A percentile compares a stretch with the other conserved stretches of the same genome.
Conservation (phyloP, 2,888 invertebrate genomes). For the Melanotus villosus region DNA sequence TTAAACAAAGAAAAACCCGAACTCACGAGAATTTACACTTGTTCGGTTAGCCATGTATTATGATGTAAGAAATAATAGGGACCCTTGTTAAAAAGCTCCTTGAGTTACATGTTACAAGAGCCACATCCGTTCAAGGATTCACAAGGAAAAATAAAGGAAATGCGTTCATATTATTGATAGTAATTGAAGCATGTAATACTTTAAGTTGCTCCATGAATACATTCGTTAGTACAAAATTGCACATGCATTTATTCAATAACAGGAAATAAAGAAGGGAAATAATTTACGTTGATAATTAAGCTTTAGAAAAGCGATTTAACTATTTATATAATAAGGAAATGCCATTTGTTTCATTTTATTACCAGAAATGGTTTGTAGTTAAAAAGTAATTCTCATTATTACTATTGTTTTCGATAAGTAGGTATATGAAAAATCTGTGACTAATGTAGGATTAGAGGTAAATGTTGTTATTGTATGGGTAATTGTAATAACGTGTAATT, state of each 20-base stretch:
- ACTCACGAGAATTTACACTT: not conserved
- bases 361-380: too few relatives aligned
- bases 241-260: conserved; percentile 1
- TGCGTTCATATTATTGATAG: not conserved
- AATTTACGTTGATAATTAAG: not conserved
- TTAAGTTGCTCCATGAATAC: not conserved
- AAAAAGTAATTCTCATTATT: too few relatives aligned
- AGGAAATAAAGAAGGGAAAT: not conserved
- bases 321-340: too few relatives aligned
- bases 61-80: conserved; percentile 7
- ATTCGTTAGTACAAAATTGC: not conserved
- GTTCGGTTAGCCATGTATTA: not conserved
- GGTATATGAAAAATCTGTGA: too few relatives aligned
- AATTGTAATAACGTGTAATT: too few relatives aligned
- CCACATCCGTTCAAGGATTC: conserved; percentile 8
- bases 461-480: too few relatives aligned
- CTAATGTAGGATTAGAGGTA: too few relatives aligned
- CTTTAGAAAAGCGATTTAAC: too few relatives aligned
- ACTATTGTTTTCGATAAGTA: too few relatives aligned
- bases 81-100: conserved; percentile 15
- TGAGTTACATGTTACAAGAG: conserved; percentile 12
- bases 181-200: conserved; percentile 6
- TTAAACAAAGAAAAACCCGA: not conserved
- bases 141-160: conserved; percentile 8
- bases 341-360: too few relatives aligned